A percentile compares a stretch with the other conserved stretches of the same genome.
Conservation (phyloP, 2,797 vertebrate species). For the Sphaeramia orbicularis region DNA sequence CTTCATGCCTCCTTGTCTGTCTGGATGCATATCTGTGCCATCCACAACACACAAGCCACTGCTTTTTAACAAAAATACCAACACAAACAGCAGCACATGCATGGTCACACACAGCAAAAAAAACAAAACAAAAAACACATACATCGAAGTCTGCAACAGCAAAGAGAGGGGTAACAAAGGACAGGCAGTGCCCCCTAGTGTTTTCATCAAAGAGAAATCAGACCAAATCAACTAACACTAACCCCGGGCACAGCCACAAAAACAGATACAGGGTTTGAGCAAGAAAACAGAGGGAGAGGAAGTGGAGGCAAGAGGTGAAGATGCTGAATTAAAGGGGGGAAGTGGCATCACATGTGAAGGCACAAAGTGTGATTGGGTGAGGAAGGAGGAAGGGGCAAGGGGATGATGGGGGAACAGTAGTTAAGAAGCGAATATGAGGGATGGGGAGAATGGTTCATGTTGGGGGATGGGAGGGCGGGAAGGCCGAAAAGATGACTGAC, state of each 20-base stretch:
- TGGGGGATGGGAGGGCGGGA: not conserved
- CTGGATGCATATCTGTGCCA: constrained; percentile 85
- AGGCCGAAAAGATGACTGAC: constrained; percentile 78
- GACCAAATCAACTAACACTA: constrained; percentile 80
- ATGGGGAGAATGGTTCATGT: constrained; percentile 18
- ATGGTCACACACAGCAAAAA: constrained; percentile 49
- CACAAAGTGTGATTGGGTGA: constrained; percentile 29
- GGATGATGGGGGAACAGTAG: constrained; percentile 35
- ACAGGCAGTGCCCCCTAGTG: constrained; percentile 99
- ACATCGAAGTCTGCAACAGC: constrained; percentile 53
- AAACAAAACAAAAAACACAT: constrained; percentile 60
- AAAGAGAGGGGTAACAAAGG: constrained; percentile 88
- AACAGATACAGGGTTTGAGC: constrained; percentile 55
- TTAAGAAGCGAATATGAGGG: constrained; percentile 17
- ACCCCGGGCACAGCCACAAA: constrained; percentile 58
- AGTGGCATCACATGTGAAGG: constrained; percentile 67
- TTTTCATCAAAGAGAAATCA: constrained; percentile 87
- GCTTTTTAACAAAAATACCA: constrained; percentile 71
- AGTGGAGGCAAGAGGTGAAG: constrained; percentile 39
- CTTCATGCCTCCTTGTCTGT: constrained; percentile 68
- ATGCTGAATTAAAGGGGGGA: constrained; percentile 61
- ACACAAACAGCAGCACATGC: constrained; percentile 61
- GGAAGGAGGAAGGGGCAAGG: constrained; percentile 29
- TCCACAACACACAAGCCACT: constrained; percentile 81
- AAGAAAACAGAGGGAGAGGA: constrained; percentile 12